A percentile compares a stretch with the other conserved stretches of the same genome.
Evolutionary conservation across 2,113 vertebrate genomes (phyloP).

Genomic region (Coracopsis vasa): DNA sequence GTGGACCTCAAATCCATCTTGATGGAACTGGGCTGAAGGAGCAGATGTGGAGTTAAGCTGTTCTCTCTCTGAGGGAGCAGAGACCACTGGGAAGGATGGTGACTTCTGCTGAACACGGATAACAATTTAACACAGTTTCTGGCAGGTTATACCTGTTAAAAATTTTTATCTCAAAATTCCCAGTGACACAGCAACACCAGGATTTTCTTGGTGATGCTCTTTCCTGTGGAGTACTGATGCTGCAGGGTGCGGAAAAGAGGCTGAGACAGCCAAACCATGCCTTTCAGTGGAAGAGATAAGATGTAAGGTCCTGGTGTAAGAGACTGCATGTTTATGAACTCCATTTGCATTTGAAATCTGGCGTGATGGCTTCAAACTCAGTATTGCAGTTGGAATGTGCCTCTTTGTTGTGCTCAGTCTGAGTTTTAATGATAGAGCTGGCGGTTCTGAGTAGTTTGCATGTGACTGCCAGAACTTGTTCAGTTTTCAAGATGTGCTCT

Average conservation of each 20-base stretch:
- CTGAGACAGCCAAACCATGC: background rate
- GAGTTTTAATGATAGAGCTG: background rate
- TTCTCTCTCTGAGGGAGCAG: accelerated
- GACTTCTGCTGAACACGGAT: background rate
- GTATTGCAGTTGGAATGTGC: background rate
- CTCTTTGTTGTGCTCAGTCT: background rate
- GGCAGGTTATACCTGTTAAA: background rate
- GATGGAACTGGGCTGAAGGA: background rate
- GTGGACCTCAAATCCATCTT: background rate
- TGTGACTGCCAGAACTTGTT: slow-evolving; percentile 8
- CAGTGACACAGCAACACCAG: background rate
- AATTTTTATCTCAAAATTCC: background rate
- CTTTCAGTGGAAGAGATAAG: background rate
- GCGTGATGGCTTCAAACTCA: background rate
- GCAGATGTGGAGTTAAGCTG: background rate
- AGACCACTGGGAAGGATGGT: background rate
- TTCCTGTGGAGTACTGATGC: background rate
- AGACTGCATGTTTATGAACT: background rate
- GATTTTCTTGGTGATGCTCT: background rate
- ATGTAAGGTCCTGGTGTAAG: background rate
- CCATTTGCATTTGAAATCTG: background rate
- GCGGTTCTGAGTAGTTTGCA: background rate
- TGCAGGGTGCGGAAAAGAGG: background rate
- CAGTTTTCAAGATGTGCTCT: slow-evolving; percentile 30
- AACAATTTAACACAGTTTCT: background rate